Evolutionary conservation across 2,888 invertebrate species (phyloP), one percentile per base, ranked within the genome.

Genomic region (Cyaniris semiargus): DNA sequence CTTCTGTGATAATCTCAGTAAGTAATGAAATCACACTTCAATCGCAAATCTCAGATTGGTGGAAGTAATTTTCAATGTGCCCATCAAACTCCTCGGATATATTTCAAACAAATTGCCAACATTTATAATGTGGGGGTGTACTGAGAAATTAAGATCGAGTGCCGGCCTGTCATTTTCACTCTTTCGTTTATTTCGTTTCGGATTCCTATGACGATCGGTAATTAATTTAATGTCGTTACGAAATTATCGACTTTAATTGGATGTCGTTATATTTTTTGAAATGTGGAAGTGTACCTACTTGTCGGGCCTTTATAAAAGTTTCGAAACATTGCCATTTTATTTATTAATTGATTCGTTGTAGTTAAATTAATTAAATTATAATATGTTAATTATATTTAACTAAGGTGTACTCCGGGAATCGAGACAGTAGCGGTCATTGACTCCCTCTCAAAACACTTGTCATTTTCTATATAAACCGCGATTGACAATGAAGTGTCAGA

Each of bases 51-150:
- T 74, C 27, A 74, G 48, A 53, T 48, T 74, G 44, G 44, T 74
- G 74, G 74, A 18, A 74, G 53, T 48, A 53, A 53, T 74, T 74
- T 74, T 18, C 74, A 74, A 74, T 74, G 48, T 53, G 18, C 23
- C 53, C 21, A 53, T 74, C 74, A 53, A 74, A 53, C 48, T 74
- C 27, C 23, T 23, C 48, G 74, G 44, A 23, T 74, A 74, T 74
- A 74, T 74, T 74, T 48, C 74, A 74, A 53, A 74, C 74, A 74
- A 74, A 74, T 74, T 74, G 48, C 74, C 23, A 74, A 74, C 48
- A 74, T 74, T 48, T 27, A 74, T 53, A 23, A 74, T 53, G 31
- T 27, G 15, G 71, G 71, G n/a, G 15, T 38, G 71, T 74, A 48
- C 48, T 48, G 21, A 53, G 74, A 74, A 38, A 38, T 38, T 74